phyloP scores from a whole-genome alignment of 2,797 vertebrate genomes.

The Oophaga sylvatica region DNA sequence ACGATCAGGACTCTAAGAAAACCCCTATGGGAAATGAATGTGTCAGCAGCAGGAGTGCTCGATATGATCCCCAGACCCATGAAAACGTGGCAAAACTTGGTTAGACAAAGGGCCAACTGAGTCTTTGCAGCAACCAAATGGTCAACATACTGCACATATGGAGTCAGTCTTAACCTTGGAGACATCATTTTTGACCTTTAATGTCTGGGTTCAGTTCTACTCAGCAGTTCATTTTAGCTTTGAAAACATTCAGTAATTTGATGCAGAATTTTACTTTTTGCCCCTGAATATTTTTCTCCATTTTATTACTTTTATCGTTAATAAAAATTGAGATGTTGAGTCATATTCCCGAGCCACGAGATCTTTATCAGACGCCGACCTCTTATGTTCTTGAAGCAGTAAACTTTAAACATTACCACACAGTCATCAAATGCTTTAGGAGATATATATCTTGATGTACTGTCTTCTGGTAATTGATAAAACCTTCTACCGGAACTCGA shows the following conservation, averaged over 20 bases:
- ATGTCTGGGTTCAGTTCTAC: not conserved
- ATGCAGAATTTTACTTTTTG: not conserved
- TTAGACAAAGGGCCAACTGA: too few species aligned
- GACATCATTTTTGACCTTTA: too few species aligned
- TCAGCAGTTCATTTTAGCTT: not conserved
- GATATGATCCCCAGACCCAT: too few species aligned
- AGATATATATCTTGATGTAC: slow-evolving; percentile 44
- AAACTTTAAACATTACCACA: slow-evolving; percentile 38
- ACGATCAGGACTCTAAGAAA: too few species aligned
- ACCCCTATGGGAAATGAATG: too few species aligned
- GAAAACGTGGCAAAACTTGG: too few species aligned
- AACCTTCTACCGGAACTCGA: slow-evolving; percentile 28
- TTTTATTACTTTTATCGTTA: not conserved
- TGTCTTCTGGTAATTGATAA: slow-evolving; percentile 51
- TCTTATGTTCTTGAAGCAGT: slow-evolving; percentile 32
- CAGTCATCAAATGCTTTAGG: slow-evolving; percentile 18
- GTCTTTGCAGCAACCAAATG: too few species aligned
- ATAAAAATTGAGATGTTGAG: not conserved
- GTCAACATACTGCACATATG: too few species aligned
- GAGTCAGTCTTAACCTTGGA: too few species aligned
- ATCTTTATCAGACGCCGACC: slow-evolving; percentile 25
- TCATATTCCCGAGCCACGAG: slow-evolving; percentile 15
- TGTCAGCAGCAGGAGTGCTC: too few species aligned
- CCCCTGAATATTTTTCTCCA: not conserved
- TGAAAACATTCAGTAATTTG: not conserved